Base-by-base conservation (phyloP, 2,888 invertebrate genomes). In the Pseudococcus longispinus region DNA sequence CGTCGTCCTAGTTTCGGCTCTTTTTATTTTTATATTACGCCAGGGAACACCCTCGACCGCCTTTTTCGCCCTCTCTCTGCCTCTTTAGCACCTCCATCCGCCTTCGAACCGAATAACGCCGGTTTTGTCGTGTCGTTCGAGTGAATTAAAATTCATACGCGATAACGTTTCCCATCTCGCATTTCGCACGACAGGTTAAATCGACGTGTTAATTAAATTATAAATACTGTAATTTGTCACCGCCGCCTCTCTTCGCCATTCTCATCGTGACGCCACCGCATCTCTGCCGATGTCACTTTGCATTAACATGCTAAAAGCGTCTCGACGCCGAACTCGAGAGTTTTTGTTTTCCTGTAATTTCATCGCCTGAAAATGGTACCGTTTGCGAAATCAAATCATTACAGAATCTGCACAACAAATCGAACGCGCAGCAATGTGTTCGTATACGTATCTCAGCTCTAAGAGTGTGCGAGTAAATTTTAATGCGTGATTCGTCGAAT, bases 151-250 rank as follows among this genome's bases (percentile, higher is more conserved):
- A 70, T 70, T 70, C 70, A 70, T 70, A 70, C 70, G 8, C 32
- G 26, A 70, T 60, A 60, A 60, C 23, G 70, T 70, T 70, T 70
- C 60, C 29, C 70, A 18, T 26, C 15, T 23, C 29, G 70, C 32
- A 18, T 29, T 26, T 70, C 70, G 70, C 70, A 29, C 70, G 70
- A 18, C 18, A 60, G 60, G 60, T 70, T 70, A 70, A 70, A 70
- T 70, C 70, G 70, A 70, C 70, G 29, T 13, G 70, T 70, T 70
- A 70, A 70, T 70, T 70, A 70, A 70, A 70, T 70, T 70, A 65
- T 65, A 26, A 65, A 65, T 29, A 70, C 26, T 65, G 65, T 65
- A 70, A 70, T 70, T 70, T 70, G 70, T 70, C 60, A 60, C 20
- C 60, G 20, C 8, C 60, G 20, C 55, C 55, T 18, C 18, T 15